phyloP scores from a whole-genome alignment of 2,797 vertebrate genomes.

The Nasua narica region DNA sequence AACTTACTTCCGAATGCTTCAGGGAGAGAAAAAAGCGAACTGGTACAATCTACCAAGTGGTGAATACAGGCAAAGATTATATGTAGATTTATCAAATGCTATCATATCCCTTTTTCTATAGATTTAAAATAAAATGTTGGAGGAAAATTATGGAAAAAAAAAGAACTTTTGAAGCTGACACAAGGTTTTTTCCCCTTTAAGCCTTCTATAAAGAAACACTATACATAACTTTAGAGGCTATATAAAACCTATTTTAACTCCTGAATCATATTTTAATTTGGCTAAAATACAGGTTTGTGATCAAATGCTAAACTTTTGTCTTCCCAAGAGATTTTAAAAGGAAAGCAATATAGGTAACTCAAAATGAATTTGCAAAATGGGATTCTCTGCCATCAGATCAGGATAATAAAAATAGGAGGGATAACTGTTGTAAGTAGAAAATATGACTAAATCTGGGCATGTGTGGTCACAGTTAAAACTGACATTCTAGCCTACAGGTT shows the following conservation, averaged over 20 bases:
- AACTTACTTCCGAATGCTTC: background rate
- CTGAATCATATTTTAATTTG: background rate
- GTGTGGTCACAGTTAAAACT: background rate
- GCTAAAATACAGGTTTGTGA: background rate
- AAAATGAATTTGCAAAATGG: background rate
- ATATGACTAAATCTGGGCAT: background rate
- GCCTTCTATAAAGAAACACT: background rate
- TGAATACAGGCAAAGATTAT: background rate
- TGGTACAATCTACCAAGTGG: background rate
- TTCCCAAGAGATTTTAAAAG: background rate
- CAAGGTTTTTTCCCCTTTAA: background rate
- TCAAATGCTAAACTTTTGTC: background rate
- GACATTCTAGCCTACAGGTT: background rate
- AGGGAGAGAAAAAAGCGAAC: background rate
- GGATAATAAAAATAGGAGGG: background rate
- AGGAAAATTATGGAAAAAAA: background rate
- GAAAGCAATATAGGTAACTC: background rate
- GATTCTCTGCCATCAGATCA: background rate
- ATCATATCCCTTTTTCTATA: background rate
- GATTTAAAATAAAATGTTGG: background rate
- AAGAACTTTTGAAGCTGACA: background rate
- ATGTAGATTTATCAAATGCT: background rate
- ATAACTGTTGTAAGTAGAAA: background rate
- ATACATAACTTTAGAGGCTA: background rate
- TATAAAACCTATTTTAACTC: background rate